Conservation (phyloP, 2,113 vertebrate genomes). For the Micromys minutus region DNA sequence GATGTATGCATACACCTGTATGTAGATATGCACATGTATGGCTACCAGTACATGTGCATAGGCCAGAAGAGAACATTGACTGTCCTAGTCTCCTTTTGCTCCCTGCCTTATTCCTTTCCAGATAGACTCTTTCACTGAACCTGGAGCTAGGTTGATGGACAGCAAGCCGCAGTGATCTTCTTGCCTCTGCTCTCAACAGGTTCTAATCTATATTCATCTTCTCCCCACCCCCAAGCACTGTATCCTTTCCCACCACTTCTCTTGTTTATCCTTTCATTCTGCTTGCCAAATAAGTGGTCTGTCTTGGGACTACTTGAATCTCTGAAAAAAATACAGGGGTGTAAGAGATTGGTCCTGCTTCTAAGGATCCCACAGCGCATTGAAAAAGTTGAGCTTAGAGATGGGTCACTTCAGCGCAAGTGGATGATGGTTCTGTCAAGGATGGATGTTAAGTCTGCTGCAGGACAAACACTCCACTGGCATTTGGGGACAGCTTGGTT, state of each 20-base stretch:
- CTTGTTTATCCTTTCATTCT: background rate
- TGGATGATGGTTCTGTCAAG: rapidly evolving
- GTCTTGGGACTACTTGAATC: background rate
- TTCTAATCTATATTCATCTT: background rate
- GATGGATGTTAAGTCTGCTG: rapidly evolving
- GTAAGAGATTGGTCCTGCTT: background rate
- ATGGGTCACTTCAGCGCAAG: too few relatives aligned
- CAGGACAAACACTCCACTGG: background rate
- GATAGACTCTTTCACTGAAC: background rate
- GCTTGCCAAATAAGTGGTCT: background rate
- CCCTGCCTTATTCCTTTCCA: background rate
- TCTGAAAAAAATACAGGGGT: background rate
- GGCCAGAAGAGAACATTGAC: background rate
- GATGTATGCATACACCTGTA: too few relatives aligned
- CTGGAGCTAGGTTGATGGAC: background rate
- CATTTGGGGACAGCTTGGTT: background rate
- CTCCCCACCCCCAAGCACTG: background rate
- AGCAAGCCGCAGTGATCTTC: background rate
- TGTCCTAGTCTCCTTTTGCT: background rate
- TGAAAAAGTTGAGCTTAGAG: background rate
- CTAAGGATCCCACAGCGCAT: background rate
- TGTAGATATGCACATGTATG: too few relatives aligned
- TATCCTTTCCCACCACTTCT: background rate
- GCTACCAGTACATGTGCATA: background rate
- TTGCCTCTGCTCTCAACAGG: background rate